Evolutionary conservation across 2,113 vertebrate species (phyloP), one percentile per base, ranked within the genome.

Genomic region (Eulacestoma nigropectus): DNA sequence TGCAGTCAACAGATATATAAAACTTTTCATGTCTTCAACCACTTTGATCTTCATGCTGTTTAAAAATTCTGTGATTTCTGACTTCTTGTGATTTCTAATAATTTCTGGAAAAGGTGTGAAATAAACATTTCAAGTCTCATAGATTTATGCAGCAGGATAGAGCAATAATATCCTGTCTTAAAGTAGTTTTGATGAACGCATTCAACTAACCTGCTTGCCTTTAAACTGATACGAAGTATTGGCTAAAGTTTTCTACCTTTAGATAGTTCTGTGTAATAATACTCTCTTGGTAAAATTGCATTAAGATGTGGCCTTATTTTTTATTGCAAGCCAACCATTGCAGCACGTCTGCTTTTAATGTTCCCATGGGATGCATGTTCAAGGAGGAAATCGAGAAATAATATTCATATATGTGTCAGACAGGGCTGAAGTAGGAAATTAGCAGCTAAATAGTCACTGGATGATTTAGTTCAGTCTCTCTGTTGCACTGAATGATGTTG

Each of bases 211-310:
- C 46, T 85, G 9, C n/a, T 89, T 16, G 4, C 18, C 52, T 83
- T 73, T n/a, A 56, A 77, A 42, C 10, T 13, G 4, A 5, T 27
- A 8, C 21, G 16, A 85, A 32, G 3, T 56, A 41, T 15, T 57
- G 42, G 25, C 23, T 49, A 19, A 50, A 80, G 3, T 3, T 55
- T 67, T 67, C 35, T 60, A 16, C 11, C 2, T 22, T 35, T 13
- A 20, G 19, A 0, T n/a, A 26, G 1, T 32, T 86, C 6, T 19
- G 0, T 33, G 6, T 9, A 35, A 30, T 4, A 47, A 13, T 1
- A 14, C 5, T 74, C 33, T 49, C 50, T 68, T 70, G 23, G 27
- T 70, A 67, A 80, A 15, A 30, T 2, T 57, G 15, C 52, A 18
- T 46, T 76, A 30, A 80, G 62, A 65, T 67, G 15, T 47, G 53